These are phyloP conservation scores for Clarias gariepinus DNA, from an alignment of 2,113 vertebrate species.

Conservation along the genomic window DNA sequence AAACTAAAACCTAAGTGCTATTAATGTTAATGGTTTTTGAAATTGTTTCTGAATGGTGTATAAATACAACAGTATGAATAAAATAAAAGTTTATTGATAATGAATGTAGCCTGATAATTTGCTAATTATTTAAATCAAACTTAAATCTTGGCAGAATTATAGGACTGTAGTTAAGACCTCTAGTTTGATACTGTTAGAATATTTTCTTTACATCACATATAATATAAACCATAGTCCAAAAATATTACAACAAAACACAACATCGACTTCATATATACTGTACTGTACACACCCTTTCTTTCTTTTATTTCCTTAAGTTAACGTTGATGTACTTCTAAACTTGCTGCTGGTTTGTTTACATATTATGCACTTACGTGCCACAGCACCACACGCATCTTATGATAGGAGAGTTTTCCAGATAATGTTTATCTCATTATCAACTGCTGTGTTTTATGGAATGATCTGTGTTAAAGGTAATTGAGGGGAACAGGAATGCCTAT, in stretches of 20 bases:
- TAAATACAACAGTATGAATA: not conserved
- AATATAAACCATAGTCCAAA: not conserved
- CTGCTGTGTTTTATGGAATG: not conserved
- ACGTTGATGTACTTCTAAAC: not conserved
- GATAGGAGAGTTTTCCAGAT: not conserved
- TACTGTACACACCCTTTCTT: not conserved
- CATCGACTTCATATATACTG: not conserved
- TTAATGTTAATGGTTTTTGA: no score
- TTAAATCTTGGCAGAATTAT: no score
- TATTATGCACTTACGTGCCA: not conserved
- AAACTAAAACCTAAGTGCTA: no score
- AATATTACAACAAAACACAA: not conserved
- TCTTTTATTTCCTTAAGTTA: not conserved
- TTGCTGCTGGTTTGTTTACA: not conserved
- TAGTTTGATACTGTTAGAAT: not conserved
- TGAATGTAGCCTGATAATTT: no score
- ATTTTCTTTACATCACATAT: not conserved
- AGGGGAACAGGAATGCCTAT: constrained; percentile 92
- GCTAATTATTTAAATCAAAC: no score
- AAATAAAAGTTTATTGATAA: not conserved
- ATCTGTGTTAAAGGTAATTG: constrained; percentile 79
- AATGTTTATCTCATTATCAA: constrained; percentile 1
- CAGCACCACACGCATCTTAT: not conserved
- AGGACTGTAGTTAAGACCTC: no score
- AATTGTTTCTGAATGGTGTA: no score